These are phyloP conservation scores for Toxotes lorentzi DNA, from an alignment of 2,797 vertebrate genomes.

Conservation along the genomic window DNA sequence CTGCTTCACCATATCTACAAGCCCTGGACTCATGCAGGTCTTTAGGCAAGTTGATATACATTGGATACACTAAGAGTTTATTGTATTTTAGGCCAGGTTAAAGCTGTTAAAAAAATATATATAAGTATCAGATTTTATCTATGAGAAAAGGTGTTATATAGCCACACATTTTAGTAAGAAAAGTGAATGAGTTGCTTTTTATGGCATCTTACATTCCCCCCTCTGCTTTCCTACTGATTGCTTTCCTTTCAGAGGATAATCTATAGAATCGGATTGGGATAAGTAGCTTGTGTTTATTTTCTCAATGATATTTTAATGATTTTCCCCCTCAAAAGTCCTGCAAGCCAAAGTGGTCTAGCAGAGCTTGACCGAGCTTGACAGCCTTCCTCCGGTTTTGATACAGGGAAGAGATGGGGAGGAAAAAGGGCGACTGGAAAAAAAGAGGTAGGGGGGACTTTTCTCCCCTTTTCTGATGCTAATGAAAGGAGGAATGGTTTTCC, in stretches of 20 bases:
- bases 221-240: conserved; percentile 54
- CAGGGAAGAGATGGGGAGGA: conserved; percentile 73
- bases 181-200: conserved; percentile 54
- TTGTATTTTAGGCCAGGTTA: conserved; percentile 4
- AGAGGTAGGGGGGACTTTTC: conserved; percentile 65
- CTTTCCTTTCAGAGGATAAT: conserved; percentile 77
- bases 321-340: conserved; percentile 52
- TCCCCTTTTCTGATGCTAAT: conserved; percentile 88
- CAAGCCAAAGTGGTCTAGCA: conserved; percentile 77
- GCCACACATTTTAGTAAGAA: conserved; percentile 36
- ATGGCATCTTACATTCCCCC: conserved; percentile 27
- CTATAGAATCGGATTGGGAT: conserved; percentile 81
- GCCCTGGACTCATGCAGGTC: not conserved
- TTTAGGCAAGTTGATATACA: conserved; percentile 1
- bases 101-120: conserved; percentile 18
- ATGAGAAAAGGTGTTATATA: conserved; percentile 43
- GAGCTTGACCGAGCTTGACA: conserved; percentile 82
- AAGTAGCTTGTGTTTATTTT: conserved; percentile 84
- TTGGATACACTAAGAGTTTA: not conserved
- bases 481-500: conserved; percentile 88
- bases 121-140: conserved; percentile 37
- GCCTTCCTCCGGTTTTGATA: conserved; percentile 80
- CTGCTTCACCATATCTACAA: not conserved
- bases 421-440: conserved; percentile 65
- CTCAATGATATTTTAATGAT: conserved; percentile 79